A percentile compares a stretch with the other conserved stretches of the same genome.
Evolutionary conservation across 2,888 invertebrate genomes (phyloP).

Genomic region (Hipparchia sbordonii): DNA sequence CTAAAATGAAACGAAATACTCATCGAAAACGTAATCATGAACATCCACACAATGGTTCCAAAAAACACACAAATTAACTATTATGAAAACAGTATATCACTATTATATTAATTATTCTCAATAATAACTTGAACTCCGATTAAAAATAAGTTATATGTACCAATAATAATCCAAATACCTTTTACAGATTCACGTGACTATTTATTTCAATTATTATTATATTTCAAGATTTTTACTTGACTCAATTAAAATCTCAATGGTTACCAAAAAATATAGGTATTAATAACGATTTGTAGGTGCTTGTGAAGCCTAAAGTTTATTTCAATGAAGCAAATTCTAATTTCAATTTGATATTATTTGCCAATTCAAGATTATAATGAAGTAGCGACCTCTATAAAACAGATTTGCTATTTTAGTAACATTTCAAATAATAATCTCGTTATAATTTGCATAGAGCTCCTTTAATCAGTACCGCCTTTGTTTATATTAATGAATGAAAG

Average conservation of each 20-base stretch:
- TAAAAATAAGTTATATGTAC: constrained; percentile 34
- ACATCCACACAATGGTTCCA: not conserved
- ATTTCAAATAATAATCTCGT: not conserved
- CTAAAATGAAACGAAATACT: no score
- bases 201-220: not conserved
- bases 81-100: constrained; percentile 32
- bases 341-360: no score
- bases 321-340: not conserved
- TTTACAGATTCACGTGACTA: constrained; percentile 31
- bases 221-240: not conserved
- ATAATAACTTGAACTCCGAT: constrained; percentile 41
- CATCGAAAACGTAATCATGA: no score
- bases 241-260: not conserved
- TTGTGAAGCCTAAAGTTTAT: not conserved
- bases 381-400: not conserved
- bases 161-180: constrained; percentile 33
- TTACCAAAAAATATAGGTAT: no score
- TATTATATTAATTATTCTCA: constrained; percentile 50
- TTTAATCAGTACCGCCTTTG: not conserved
- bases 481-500: not conserved
- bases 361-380: no score
- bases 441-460: not conserved
- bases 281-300: not conserved
- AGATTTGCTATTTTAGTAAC: not conserved
- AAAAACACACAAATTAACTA: not conserved